Evolutionary conservation across 2,888 invertebrate species (phyloP).

Genomic region (Candidula unifasciata): DNA sequence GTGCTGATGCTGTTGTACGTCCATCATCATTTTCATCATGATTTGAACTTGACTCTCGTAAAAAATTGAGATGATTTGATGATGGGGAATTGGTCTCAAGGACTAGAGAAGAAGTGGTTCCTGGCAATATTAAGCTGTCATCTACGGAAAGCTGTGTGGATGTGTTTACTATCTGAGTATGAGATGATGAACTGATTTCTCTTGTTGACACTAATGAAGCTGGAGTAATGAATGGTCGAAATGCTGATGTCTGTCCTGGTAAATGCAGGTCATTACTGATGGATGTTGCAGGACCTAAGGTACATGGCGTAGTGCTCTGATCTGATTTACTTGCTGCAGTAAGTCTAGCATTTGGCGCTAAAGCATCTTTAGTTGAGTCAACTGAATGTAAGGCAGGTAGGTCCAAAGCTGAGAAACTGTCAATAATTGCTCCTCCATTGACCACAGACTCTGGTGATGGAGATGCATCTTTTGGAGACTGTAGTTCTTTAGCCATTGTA

Average conservation of each 20-base stretch:
- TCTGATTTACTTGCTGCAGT: conserved; percentile 25
- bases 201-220: conserved; percentile 18
- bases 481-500: conserved; percentile 38
- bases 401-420: not conserved
- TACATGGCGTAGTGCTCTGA: conserved; percentile 20
- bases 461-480: conserved; percentile 33
- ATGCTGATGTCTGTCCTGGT: conserved; percentile 44
- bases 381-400: not conserved
- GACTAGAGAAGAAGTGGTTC: not conserved
- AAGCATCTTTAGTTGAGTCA: conserved; percentile 10
- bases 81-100: not conserved
- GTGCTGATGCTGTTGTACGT: conserved; percentile 54
- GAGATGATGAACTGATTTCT: conserved; percentile 32
- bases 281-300: conserved; percentile 29
- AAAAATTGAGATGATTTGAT: conserved; percentile 1
- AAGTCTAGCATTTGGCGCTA: conserved; percentile 3
- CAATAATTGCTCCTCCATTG: not conserved
- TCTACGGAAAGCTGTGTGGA: conserved; percentile 31
- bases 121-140: conserved; percentile 31
- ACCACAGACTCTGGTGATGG: conserved; percentile 36
- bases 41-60: not conserved
- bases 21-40: conserved; percentile 47
- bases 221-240: conserved; percentile 49
- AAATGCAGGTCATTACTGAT: conserved; percentile 36
- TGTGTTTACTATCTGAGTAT: not conserved